Evolutionary conservation across 2,113 vertebrate species (phyloP), one percentile per base, ranked within the genome.

Genomic region (Oncorhynchus mykiss): DNA sequence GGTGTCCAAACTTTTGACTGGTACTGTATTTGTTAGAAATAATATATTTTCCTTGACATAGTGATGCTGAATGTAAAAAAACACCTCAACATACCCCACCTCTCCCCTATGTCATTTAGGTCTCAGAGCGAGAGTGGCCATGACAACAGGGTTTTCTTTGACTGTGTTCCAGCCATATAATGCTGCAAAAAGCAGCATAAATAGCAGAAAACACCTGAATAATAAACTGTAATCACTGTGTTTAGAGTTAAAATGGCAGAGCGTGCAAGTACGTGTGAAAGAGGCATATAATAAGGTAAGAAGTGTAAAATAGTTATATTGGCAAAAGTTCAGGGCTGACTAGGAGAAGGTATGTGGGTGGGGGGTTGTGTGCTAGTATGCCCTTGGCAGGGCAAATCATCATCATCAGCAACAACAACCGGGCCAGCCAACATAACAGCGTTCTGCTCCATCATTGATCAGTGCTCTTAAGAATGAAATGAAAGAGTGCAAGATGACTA

Each of bases 401-500:
- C 68, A 70, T 24, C 60, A 78, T 57, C 27, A 18, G 5, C 31
- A 20, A 12, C 5, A 69, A 27, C 67, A 5, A 57, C 39, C 39
- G 8, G 16, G 49, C 51, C 31, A 5, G 25, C 25, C 64, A 13
- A 27, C 65, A n/a, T 29, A 25, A 18, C n/a, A 67, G 29, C 27
- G 14, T 67, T 67, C 64, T 18, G 34, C 31, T 12, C 31, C 57
- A 39, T 68, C 67, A 22, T 59, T 80, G 71, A 71, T 80, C 81
- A 77, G 79, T 80, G 78, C 78, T 71, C 75, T 83, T 78, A 77
- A 74, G 81, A 77, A 83, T 77, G 74, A 80, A 83, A 83, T 80
- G 72, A 83, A 77, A 66, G 39, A 62, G 59, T 48, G 71, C 24
- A 62, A 68, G 78, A 83, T 83, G 49, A 75, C 67, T 68, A 70